A percentile compares a stretch with the other conserved stretches of the same genome.
Conservation (phyloP, 2,888 invertebrate genomes). For the Pomacea canaliculata region DNA sequence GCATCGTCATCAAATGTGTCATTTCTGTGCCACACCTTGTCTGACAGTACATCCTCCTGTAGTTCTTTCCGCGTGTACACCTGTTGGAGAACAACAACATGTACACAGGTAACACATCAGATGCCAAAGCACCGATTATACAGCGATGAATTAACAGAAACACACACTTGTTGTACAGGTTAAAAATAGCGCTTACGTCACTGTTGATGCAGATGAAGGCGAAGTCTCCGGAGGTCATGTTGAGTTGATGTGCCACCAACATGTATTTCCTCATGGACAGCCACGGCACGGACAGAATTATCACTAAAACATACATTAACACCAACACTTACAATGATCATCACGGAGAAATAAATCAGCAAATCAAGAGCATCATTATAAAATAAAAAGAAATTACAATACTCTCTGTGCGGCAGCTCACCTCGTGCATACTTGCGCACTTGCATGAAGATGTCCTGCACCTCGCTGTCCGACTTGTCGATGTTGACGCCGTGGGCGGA, state of each 20-base stretch:
- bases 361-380: too few relatives aligned
- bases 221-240: constrained; percentile 62
- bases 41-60: constrained; percentile 50
- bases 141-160: too few relatives aligned
- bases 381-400: too few relatives aligned
- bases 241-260: constrained; percentile 56
- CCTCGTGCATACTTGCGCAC: constrained; percentile 59
- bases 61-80: constrained; percentile 52
- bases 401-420: constrained; percentile 22
- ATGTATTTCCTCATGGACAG: constrained; percentile 57
- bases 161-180: too few relatives aligned
- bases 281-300: constrained; percentile 59
- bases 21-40: constrained; percentile 57
- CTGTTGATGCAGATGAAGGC: constrained; percentile 62
- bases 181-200: constrained; percentile 46
- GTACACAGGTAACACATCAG: too few relatives aligned
- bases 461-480: constrained; percentile 40
- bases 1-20: constrained; percentile 59
- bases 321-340: too few relatives aligned
- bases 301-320: constrained; percentile 41
- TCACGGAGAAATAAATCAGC: too few relatives aligned
- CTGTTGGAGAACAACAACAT: constrained; percentile 31
- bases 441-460: constrained; percentile 50
- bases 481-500: constrained; percentile 49
- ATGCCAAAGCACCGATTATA: too few relatives aligned